Evolutionary conservation across 2,888 invertebrate genomes (phyloP).

Genomic region (Eristalis intricaria): DNA sequence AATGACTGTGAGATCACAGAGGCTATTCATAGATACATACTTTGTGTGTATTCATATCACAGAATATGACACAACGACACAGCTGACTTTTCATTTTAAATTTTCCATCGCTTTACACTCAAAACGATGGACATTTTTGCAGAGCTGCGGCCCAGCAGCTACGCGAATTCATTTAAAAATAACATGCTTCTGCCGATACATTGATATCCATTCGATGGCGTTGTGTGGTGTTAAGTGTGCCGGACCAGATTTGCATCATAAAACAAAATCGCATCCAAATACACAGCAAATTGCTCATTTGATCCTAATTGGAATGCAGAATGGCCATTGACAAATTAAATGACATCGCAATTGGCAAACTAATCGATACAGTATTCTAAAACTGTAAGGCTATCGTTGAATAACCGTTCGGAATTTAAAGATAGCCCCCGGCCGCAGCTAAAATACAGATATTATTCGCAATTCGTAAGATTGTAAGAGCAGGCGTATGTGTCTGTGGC

Average conservation of each 20-base stretch:
- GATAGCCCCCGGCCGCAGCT: slow-evolving; percentile 7
- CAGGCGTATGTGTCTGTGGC: not conserved
- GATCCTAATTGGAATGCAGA: slow-evolving; percentile 24
- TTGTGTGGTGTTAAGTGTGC: not conserved
- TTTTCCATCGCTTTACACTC: slow-evolving; percentile 12
- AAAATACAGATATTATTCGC: slow-evolving; percentile 8
- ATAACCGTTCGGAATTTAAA: slow-evolving; percentile 24
- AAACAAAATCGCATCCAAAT: not conserved
- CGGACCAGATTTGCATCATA: not conserved
- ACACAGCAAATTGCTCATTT: slow-evolving; percentile 25
- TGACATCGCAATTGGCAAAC: slow-evolving; percentile 42
- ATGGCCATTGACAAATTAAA: slow-evolving; percentile 35
- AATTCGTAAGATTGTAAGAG: not conserved
- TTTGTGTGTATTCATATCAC: slow-evolving; percentile 8
- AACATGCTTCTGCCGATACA: slow-evolving; percentile 11
- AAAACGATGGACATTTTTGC: not conserved
- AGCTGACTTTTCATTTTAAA: slow-evolving; percentile 18
- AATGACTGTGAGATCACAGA: slow-evolving; percentile 42
- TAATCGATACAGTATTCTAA: slow-evolving; percentile 34
- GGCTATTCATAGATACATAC: slow-evolving; percentile 20
- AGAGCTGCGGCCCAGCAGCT: not conserved
- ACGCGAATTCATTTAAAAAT: slow-evolving; percentile 41
- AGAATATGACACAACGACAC: slow-evolving; percentile 4
- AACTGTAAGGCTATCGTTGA: slow-evolving; percentile 24
- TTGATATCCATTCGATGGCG: not conserved